Evolutionary conservation across 2,797 vertebrate genomes (phyloP).

Genomic region (Cirrhinus molitorella): DNA sequence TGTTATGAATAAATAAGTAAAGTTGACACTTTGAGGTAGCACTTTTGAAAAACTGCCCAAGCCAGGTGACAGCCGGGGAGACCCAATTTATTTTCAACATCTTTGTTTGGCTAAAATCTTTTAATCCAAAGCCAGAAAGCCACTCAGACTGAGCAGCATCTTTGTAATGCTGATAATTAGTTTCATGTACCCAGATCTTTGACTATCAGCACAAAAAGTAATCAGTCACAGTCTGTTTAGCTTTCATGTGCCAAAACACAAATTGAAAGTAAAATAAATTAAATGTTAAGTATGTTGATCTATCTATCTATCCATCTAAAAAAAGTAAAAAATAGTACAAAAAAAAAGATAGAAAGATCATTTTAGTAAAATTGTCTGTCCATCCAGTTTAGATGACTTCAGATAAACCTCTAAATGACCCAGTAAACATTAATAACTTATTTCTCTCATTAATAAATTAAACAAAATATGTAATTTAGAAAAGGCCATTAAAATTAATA

Average conservation of each 20-base stretch:
- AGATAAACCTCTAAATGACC: neutral
- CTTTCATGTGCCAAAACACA: neutral
- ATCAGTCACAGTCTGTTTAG: neutral
- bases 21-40: constrained; percentile 11
- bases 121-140: neutral
- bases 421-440: neutral
- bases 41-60: constrained; percentile 35
- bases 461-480: neutral
- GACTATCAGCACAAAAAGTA: neutral
- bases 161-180: neutral
- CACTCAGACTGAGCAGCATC: neutral
- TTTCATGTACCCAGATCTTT: neutral
- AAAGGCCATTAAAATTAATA: neutral
- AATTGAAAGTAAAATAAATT: neutral
- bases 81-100: neutral
- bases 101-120: neutral
- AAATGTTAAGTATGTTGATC: no score
- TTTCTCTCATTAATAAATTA: neutral
- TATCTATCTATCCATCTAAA: no score
- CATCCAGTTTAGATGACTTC: neutral
- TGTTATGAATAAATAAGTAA: constrained; percentile 7
- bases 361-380: neutral
- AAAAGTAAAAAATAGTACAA: no score
- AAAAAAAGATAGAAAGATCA: no score
- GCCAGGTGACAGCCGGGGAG: constrained; percentile 48